Percentiles rank a stretch among this genome's conserved stretches.
Evolutionary conservation across 2,113 vertebrate genomes (phyloP).

Genomic region (Apteryx owenii): DNA sequence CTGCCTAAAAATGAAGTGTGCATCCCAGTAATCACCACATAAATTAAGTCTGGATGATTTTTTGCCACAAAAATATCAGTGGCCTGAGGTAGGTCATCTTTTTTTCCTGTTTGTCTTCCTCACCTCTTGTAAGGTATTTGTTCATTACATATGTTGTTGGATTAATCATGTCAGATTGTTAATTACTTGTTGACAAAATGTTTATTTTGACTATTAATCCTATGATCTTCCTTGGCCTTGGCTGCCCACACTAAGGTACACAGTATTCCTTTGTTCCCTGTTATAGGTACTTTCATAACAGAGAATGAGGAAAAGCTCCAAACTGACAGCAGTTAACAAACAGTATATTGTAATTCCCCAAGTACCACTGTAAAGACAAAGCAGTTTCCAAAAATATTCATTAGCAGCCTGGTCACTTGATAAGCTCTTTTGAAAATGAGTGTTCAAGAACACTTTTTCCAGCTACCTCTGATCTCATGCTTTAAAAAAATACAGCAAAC

Average conservation of each 20-base stretch:
- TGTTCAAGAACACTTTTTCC: neutral
- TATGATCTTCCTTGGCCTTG: neutral
- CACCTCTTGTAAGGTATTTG: neutral
- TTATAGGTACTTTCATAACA: neutral
- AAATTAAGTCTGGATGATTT: neutral
- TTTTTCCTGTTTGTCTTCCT: neutral
- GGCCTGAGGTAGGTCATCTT: neutral
- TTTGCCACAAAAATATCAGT: neutral
- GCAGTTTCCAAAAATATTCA: neutral
- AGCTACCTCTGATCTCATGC: neutral
- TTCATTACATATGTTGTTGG: neutral
- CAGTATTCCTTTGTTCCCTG: neutral
- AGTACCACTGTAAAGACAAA: neutral
- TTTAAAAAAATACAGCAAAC: neutral
- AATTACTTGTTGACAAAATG: neutral
- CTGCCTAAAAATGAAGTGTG: neutral
- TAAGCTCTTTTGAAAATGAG: neutral
- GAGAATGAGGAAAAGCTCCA: neutral
- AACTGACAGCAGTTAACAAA: neutral
- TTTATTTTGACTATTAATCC: neutral
- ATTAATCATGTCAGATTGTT: neutral
- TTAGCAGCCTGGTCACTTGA: neutral
- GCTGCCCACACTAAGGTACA: rapidly evolving
- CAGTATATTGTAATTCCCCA: neutral
- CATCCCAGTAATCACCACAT: neutral